phyloP scores from a whole-genome alignment of 2,888 invertebrate species.

The Pristionchus mayeri region DNA sequence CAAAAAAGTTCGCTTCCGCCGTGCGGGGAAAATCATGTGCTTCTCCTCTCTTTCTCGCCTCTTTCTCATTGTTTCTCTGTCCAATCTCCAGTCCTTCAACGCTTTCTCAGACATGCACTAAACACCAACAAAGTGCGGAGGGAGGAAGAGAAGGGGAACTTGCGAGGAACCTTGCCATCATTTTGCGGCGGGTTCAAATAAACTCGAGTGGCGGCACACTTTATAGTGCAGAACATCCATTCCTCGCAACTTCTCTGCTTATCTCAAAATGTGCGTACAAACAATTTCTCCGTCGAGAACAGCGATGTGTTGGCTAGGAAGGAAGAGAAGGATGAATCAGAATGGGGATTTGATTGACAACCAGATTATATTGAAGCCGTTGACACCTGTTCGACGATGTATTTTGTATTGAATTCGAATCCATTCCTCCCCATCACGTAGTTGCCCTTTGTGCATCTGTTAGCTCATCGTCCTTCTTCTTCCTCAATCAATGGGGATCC shows the following conservation, averaged over 20 bases:
- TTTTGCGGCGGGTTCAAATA: conserved; percentile 25
- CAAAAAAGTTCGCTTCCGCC: conserved; percentile 19
- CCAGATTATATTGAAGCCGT: conserved; percentile 26
- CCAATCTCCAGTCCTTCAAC: conserved; percentile 31
- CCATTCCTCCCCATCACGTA: not conserved
- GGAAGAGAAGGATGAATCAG: conserved; percentile 7
- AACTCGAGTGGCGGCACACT: conserved; percentile 6
- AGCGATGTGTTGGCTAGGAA: not conserved
- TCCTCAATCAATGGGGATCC: conserved; percentile 20
- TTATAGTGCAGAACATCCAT: conserved; percentile 27
- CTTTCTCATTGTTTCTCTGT: conserved; percentile 21
- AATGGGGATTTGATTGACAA: conserved; percentile 35
- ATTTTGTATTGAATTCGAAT: not conserved
- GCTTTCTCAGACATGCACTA: conserved; percentile 34
- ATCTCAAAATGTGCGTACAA: conserved; percentile 24
- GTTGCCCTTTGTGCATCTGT: conserved; percentile 23
- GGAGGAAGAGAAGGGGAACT: not conserved
- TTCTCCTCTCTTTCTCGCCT: not conserved
- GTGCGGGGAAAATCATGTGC: not conserved
- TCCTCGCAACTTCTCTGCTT: not conserved
- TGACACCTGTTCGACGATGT: conserved; percentile 14
- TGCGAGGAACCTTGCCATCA: not conserved
- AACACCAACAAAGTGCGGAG: conserved; percentile 20
- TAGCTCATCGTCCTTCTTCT: conserved; percentile 1
- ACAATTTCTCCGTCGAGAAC: conserved; percentile 1